These are phyloP conservation scores for Eustalomyia histrio DNA, from an alignment of 2,888 invertebrate genomes.

Conservation along the genomic window DNA sequence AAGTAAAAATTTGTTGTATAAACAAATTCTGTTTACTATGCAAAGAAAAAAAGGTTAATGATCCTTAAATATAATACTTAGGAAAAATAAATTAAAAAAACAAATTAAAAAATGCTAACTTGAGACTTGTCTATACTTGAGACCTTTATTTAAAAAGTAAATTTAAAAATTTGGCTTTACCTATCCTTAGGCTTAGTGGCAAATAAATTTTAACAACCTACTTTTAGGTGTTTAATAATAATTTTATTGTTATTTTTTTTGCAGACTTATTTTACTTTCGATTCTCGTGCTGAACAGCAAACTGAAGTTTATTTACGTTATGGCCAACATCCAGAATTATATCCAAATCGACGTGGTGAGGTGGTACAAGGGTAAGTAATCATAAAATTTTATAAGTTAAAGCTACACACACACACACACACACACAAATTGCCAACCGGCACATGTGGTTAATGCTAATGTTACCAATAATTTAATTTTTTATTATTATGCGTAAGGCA, in stretches of 20 bases:
- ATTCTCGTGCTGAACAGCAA: slow-evolving; percentile 93
- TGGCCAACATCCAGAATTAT: slow-evolving; percentile 95
- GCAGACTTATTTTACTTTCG: slow-evolving; percentile 89
- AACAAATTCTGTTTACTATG: slow-evolving; percentile 10
- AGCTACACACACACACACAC: background rate
- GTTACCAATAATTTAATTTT: slow-evolving; percentile 69
- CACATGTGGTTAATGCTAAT: slow-evolving; percentile 70
- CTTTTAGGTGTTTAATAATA: slow-evolving; percentile 24
- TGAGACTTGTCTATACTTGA: too few relatives aligned
- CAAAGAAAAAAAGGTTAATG: slow-evolving; percentile 60
- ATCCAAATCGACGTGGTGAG: slow-evolving; percentile 93
- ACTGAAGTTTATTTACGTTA: slow-evolving; percentile 93
- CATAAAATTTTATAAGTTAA: slow-evolving; percentile 20
- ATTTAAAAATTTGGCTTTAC: too few relatives aligned
- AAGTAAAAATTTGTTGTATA: slow-evolving; percentile 44
- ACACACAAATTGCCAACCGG: slow-evolving; percentile 12
- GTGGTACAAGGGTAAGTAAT: slow-evolving; percentile 88
- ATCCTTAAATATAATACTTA: slow-evolving; percentile 31
- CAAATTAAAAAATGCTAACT: background rate
- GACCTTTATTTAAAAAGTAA: too few relatives aligned
- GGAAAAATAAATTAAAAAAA: slow-evolving; percentile 17
- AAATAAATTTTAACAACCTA: slow-evolving; percentile 9
- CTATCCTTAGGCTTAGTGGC: slow-evolving; percentile 1
- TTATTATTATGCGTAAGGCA: slow-evolving; percentile 56
- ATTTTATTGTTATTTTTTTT: slow-evolving; percentile 50